Percentiles rank a stretch among this genome's conserved stretches.
Evolutionary conservation across 2,113 vertebrate genomes (phyloP).

Genomic region (Bufo bufo): DNA sequence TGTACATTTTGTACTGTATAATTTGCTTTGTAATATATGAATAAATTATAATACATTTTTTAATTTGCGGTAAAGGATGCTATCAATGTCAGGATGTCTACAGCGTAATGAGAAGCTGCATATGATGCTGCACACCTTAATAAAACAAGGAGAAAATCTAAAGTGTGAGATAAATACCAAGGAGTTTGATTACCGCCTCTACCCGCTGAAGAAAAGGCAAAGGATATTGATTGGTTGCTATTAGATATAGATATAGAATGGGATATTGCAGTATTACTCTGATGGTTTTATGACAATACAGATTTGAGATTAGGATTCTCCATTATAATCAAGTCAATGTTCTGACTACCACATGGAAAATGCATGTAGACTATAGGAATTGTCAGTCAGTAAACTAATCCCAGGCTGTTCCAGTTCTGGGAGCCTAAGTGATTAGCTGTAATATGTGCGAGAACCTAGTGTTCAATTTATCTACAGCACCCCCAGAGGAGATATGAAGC

Average conservation of each 20-base stretch:
- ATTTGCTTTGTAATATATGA: conserved; percentile 39
- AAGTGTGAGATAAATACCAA: background rate
- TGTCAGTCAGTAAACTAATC: too few relatives aligned
- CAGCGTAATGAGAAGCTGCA: background rate
- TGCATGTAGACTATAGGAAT: too few relatives aligned
- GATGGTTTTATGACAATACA: background rate
- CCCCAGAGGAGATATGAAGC: too few relatives aligned
- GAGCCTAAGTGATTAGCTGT: too few relatives aligned
- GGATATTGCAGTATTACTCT: background rate
- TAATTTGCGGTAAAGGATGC: conserved; percentile 18
- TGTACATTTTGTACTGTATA: conserved; percentile 23
- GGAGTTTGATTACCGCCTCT: background rate
- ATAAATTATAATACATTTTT: conserved; percentile 37
- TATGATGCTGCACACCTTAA: too few relatives aligned
- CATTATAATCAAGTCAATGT: too few relatives aligned
- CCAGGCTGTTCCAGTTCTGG: too few relatives aligned
- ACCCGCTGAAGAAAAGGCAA: background rate
- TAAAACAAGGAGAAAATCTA: background rate
- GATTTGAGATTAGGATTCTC: too few relatives aligned
- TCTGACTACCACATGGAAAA: too few relatives aligned
- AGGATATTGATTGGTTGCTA: background rate
- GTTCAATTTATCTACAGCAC: too few relatives aligned
- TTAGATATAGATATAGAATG: background rate
- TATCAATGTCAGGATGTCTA: background rate
- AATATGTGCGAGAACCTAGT: too few relatives aligned